Evolutionary conservation across 1,140 invertebrate genomes (phyloP), one percentile per base, ranked within the genome.

Genomic region (Macrotrachela quadricornifera): DNA sequence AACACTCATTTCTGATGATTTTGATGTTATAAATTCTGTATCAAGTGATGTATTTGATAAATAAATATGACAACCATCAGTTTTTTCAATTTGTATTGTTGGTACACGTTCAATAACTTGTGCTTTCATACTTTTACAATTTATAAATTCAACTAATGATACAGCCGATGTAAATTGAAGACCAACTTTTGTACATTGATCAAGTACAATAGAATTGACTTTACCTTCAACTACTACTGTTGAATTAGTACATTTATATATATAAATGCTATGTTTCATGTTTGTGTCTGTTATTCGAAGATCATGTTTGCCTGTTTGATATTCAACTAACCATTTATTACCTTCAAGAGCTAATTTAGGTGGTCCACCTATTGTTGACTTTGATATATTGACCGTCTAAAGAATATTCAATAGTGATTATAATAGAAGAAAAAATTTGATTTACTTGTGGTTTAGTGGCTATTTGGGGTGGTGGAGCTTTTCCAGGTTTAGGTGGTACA

Each of bases 1-100:
- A 44, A 97, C 78, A 68, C 97, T 99, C 85, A 99, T 92, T 75
- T 95, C 91, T 1, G 88, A 92, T 36, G 90, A 96, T 71, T 97
- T 99, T 49, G 88, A 72, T 8, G 75, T 71, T 53, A 97, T 80
- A 57, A 99, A 81, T 73, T 91, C 87, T 43, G 85, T 82, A 50
- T 80, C 74, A 40, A 88, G 62, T 1, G 90, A 90, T 12, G 88
- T 79, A 56, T 79, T 74, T 60, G 80, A 91, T 62, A 97, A 75
- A 74, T 87, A 99, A 72, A 97, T 82, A 75, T 94, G 85, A 67
- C 87, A 92, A 3, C 91, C 91, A 70, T 99, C 92, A 48, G 87
- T 92, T 75, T 97, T 99, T 67, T 97, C 92, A 64, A 97, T 83
- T 14, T 85, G 85, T 62, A 99, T 80, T n/a, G 90, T 96, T 49